Conservation (phyloP, 2,113 vertebrate genomes). For the Xiphorhynchus elegans region DNA sequence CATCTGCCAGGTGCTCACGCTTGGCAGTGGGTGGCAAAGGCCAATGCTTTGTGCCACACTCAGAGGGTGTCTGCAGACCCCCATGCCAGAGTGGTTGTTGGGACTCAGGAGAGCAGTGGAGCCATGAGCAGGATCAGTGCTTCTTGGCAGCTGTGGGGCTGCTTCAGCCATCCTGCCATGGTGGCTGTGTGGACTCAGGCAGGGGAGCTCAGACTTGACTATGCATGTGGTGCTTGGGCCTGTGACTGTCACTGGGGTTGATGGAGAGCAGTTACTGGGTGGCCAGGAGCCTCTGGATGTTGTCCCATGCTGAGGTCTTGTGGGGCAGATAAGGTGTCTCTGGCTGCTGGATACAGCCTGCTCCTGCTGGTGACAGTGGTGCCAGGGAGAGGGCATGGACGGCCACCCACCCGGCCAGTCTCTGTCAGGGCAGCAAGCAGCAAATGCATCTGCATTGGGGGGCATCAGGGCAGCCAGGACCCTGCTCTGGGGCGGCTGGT, state of each 20-base stretch:
- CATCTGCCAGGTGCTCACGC: neutral
- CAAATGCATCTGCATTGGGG: neutral
- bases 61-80: neutral
- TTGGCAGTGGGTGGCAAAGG: neutral
- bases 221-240: neutral
- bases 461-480: accelerated
- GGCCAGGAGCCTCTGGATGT: accelerated
- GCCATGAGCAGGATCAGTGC: neutral
- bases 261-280: accelerated
- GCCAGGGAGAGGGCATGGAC: neutral
- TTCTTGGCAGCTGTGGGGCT: accelerated
- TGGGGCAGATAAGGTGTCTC: neutral
- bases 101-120: neutral
- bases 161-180: neutral
- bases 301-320: accelerated
- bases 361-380: neutral
- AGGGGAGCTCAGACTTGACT: neutral
- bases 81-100: accelerated
- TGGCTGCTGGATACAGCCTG: neutral
- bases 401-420: neutral
- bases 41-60: neutral
- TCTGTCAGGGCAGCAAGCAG: neutral
- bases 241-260: accelerated
- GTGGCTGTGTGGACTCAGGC: neutral
- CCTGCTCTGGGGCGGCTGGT: neutral